Evolutionary conservation across 2,888 invertebrate species (phyloP), one percentile per base, ranked within the genome.

Genomic region (Branchellion lobata): DNA sequence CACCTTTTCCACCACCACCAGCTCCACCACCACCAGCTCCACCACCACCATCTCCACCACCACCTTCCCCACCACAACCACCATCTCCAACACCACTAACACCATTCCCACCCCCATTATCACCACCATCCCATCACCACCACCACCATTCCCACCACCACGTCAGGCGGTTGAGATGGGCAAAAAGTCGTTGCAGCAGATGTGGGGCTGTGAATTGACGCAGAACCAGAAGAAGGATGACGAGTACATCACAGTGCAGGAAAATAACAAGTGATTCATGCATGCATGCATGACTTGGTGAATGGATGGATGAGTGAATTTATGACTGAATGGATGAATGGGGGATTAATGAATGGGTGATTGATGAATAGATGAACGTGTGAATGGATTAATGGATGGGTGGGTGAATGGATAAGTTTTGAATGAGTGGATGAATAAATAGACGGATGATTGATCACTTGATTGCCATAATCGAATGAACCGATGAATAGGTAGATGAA

Each of bases 81-180:
- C n/a, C n/a, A n/a, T n/a, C n/a, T n/a, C n/a, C n/a, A n/a, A n/a
- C n/a, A n/a, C n/a, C n/a, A n/a, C n/a, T n/a, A n/a, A n/a, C n/a
- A n/a, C n/a, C n/a, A n/a, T n/a, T n/a, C n/a, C n/a, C n/a, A n/a
- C n/a, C n/a, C n/a, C n/a, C n/a, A n/a, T n/a, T n/a, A n/a, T n/a
- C n/a, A 47, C 47, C 47, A 47, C 18, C 18, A 8, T 14, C 18
- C 47, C 47, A 18, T 47, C 18, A 47, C 8, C 18, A 8, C 47
- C 8, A 14, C 47, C 47, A 47, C 18, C 47, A 8, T 14, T 47
- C 18, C 47, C 8, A 14, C 18, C 47, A 47, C 18, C 18, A 47
- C 47, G 47, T 47, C 57, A 75, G 75, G 75, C 75, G n/a, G 57
- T 75, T 18, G 47, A 75, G 33, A 53, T 75, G 57, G 57, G 53